Evolutionary conservation across 1,140 invertebrate genomes (phyloP).

Genomic region (Trichonephila clavipes): DNA sequence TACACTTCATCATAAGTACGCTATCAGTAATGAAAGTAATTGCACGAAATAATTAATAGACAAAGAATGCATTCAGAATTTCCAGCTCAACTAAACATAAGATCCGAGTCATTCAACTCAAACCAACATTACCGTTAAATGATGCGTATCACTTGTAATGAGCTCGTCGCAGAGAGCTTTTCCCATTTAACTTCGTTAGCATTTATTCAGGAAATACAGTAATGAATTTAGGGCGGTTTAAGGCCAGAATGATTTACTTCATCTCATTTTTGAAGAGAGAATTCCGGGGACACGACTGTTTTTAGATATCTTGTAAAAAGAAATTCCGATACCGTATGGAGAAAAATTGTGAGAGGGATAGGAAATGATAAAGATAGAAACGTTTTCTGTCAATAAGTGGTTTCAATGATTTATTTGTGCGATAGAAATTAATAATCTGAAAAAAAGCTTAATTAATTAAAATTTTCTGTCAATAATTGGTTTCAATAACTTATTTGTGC

Average conservation of each 20-base stretch:
- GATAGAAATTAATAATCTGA: too few species aligned
- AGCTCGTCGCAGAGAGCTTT: background rate
- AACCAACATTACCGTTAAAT: conserved; percentile 21
- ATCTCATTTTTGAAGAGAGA: background rate
- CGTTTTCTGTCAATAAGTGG: background rate
- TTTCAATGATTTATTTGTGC: background rate
- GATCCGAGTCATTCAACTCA: background rate
- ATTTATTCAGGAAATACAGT: conserved; percentile 47
- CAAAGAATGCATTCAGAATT: background rate
- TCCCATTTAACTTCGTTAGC: conserved; percentile 51
- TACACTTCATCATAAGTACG: too few species aligned
- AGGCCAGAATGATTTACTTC: background rate
- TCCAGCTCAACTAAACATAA: background rate
- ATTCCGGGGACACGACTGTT: background rate
- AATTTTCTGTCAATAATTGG: background rate
- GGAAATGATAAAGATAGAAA: background rate
- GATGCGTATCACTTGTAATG: conserved; percentile 34
- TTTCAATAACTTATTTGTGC: background rate
- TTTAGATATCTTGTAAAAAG: background rate
- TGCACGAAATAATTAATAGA: background rate
- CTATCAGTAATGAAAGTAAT: background rate
- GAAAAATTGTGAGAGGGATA: background rate
- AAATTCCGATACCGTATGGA: background rate
- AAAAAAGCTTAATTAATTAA: too few species aligned
- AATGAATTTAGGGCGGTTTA: conserved; percentile 44